These are phyloP conservation scores for Synanceia verrucosa DNA, from an alignment of 2,797 vertebrate genomes.

Conservation along the genomic window DNA sequence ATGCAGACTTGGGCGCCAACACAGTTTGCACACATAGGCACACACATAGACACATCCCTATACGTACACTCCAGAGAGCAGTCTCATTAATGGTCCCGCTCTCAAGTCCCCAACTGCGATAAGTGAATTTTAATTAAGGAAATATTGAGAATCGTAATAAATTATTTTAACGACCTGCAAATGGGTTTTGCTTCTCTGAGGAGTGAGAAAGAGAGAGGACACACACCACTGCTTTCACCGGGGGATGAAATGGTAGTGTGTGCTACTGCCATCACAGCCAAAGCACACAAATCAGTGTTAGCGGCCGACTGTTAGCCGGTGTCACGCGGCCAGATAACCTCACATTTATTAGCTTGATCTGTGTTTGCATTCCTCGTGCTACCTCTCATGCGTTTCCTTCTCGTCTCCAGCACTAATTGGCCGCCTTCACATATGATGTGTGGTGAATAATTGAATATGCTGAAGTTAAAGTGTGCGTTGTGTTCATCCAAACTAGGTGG, in stretches of 20 bases:
- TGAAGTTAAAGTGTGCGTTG: slow-evolving; percentile 33
- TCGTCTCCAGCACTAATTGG: slow-evolving; percentile 1
- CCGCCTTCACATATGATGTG: slow-evolving; percentile 10
- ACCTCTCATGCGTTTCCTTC: background rate
- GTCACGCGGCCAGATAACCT: background rate
- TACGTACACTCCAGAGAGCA: slow-evolving; percentile 43
- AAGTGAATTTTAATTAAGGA: slow-evolving; percentile 80
- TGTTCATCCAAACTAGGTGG: slow-evolving; percentile 56
- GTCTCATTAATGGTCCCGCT: slow-evolving; percentile 65
- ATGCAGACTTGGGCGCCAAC: background rate
- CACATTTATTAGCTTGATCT: background rate
- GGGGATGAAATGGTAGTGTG: background rate
- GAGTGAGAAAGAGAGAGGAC: slow-evolving; percentile 27
- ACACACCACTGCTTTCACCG: slow-evolving; percentile 30
- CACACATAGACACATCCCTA: slow-evolving; percentile 24
- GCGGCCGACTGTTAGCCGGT: slow-evolving; percentile 1
- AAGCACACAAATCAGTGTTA: slow-evolving; percentile 22
- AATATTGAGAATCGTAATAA: slow-evolving; percentile 78
- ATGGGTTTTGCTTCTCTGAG: slow-evolving; percentile 41
- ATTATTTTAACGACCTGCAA: slow-evolving; percentile 73
- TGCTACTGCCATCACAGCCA: background rate
- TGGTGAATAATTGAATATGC: slow-evolving; percentile 30
- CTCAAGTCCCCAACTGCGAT: slow-evolving; percentile 66
- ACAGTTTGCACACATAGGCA: background rate
- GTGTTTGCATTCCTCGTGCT: background rate